Base-by-base conservation (phyloP, 2,888 invertebrate species). In the Acronicta aceris region DNA sequence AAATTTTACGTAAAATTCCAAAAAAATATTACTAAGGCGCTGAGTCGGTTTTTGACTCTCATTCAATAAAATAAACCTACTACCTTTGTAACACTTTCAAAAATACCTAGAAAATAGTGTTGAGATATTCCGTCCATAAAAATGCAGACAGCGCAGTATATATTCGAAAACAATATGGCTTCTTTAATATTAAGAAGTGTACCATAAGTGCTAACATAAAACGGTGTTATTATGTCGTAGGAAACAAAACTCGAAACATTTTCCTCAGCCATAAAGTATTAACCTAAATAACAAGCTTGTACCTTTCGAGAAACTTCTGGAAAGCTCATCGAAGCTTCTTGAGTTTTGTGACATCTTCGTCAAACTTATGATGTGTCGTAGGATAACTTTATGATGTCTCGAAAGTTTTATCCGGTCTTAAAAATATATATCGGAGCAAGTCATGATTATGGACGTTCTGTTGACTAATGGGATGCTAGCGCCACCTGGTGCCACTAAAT, bases 321-420 rank as follows among this genome's bases (percentile, higher is more conserved):
- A 41, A 76, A 77, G 65, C 77, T 79, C 73, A 59, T 61, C 66
- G 63, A 71, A 64, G 68, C 64, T 74, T 63, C 52, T 54, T 61
- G 68, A 65, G 59, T 73, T 74, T 57, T 55, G 62, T 58, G 53
- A 58, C 67, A 78, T 67, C 66, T 71, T 67, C 64, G 55, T 53
- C 71, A 68, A 81, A 82, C 78, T 81, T 81, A 73, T 68, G 62
- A 67, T 55, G 68, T 72, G 67, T 16, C 21, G 40, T 40, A 46
- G 49, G 47, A 53, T 74, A 46, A 65, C 50, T 56, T 48, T 33
- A 51, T 47, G 42, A 66, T 30, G 47, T 33, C 30, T 40, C 47
- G 47, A 46, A 55, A 33, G 21, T 40, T 40, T 49, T 59, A 65
- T 65, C 55, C 0, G 13, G 17, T 49, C 10, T 40, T 56, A 21